These are phyloP conservation scores for Caracal caracal DNA, from an alignment of 2,113 vertebrate species.

Conservation along the genomic window DNA sequence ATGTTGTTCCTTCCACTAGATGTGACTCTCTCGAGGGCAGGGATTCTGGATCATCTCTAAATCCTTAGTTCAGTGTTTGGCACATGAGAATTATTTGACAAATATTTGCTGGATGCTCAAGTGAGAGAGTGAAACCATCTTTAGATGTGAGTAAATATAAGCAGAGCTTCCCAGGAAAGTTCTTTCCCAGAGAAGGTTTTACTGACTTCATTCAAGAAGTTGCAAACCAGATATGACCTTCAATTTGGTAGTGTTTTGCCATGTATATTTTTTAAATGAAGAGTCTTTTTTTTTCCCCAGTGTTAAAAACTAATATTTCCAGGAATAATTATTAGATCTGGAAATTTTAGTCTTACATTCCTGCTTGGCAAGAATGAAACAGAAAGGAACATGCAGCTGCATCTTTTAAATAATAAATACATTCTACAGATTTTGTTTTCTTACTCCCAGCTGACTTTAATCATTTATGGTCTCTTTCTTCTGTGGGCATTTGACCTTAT, in stretches of 20 bases:
- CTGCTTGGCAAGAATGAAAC: not conserved
- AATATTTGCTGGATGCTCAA: constrained; percentile 43
- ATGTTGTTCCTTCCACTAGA: not conserved
- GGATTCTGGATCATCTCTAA: not conserved
- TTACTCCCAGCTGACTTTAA: not conserved
- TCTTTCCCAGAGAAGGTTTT: not conserved
- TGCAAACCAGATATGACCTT: not conserved
- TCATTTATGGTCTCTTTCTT: not conserved
- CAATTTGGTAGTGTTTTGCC: not conserved
- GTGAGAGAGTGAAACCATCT: constrained; percentile 18
- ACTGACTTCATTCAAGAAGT: not conserved
- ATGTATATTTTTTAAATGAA: not conserved
- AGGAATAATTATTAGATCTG: not conserved
- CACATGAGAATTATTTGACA: constrained; percentile 26
- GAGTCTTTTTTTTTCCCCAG: not conserved
- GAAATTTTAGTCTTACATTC: not conserved
- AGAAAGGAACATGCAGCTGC: not conserved
- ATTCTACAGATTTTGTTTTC: not conserved
- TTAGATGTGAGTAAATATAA: constrained; percentile 29
- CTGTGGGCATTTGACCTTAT: not conserved
- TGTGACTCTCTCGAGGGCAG: not conserved
- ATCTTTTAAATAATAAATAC: not conserved
- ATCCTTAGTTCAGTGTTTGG: not conserved
- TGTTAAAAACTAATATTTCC: not conserved
- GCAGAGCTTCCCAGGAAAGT: constrained; percentile 7